A percentile compares a stretch with the other conserved stretches of the same genome.
phyloP scores from a whole-genome alignment of 2,113 vertebrate genomes.

The Carlito syrichta region DNA sequence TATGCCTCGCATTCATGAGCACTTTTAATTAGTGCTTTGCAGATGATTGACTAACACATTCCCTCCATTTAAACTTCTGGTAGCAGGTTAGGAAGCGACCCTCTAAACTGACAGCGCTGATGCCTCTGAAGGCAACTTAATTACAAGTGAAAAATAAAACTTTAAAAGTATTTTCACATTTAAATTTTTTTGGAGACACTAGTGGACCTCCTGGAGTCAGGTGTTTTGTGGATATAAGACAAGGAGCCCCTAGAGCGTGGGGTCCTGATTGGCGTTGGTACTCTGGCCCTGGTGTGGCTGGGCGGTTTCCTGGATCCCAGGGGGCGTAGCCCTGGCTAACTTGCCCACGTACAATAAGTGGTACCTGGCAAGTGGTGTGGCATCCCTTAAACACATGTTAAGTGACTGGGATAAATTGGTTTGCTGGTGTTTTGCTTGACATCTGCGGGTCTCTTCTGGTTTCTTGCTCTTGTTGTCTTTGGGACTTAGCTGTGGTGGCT shows the following conservation, averaged over 20 bases:
- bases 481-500: conserved; percentile 23
- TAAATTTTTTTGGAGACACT: not conserved
- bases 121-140: conserved; percentile 1
- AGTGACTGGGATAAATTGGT: conserved; percentile 13
- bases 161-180: conserved; percentile 18
- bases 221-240: conserved; percentile 17
- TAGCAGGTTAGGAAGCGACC: not conserved
- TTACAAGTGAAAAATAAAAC: conserved; percentile 9
- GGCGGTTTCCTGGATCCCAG: not conserved
- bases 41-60: conserved; percentile 17
- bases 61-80: conserved; percentile 21
- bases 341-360: conserved; percentile 25
- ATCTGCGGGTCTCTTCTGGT: not conserved
- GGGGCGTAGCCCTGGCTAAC: not conserved
- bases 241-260: not conserved
- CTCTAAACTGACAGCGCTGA: not conserved
- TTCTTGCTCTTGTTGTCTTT: not conserved
- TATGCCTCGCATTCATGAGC: not conserved
- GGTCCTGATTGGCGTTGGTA: not conserved
- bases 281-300: not conserved
- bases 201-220: not conserved
- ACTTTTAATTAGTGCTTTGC: conserved; percentile 34
- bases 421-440: not conserved
- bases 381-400: conserved; percentile 22
- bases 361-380: conserved; percentile 7